Conservation (phyloP, 2,797 vertebrate genomes). For the Lithobates pipiens region DNA sequence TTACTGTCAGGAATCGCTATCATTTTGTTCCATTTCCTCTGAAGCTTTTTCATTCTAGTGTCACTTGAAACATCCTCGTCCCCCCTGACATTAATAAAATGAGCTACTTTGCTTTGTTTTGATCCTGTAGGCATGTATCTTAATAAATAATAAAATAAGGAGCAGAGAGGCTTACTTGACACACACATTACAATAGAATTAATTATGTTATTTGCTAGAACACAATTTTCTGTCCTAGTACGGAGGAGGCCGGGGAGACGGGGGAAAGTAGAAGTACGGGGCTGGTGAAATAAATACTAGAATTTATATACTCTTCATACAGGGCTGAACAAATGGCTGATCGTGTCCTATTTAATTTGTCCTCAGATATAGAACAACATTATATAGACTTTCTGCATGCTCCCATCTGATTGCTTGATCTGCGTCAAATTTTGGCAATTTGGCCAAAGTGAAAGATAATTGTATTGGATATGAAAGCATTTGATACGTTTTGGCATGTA, state of each 20-base stretch:
- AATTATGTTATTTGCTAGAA: constrained; percentile 35
- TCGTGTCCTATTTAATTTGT: too few relatives aligned
- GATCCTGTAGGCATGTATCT: constrained; percentile 23
- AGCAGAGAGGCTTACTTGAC: constrained; percentile 17
- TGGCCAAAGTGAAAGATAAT: too few relatives aligned
- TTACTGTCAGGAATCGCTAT: constrained; percentile 7
- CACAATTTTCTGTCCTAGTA: constrained; percentile 42
- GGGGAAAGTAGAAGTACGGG: not conserved
- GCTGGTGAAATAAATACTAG: too few relatives aligned
- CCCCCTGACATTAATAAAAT: constrained; percentile 36
- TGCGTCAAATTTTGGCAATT: too few relatives aligned
- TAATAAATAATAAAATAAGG: constrained; percentile 29
- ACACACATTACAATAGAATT: constrained; percentile 41
- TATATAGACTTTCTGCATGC: too few relatives aligned
- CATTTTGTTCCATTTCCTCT: constrained; percentile 32
- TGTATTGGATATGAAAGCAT: too few relatives aligned
- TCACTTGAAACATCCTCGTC: constrained; percentile 21
- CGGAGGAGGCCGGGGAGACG: not conserved
- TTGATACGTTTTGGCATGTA: too few relatives aligned
- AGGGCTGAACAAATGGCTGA: too few relatives aligned
- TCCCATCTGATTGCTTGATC: too few relatives aligned
- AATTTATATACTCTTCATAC: too few relatives aligned
- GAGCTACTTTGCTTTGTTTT: constrained; percentile 29
- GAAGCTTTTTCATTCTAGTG: constrained; percentile 1
- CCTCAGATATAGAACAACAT: too few relatives aligned